Conservation (phyloP, 37 sponge, comb jelly and placozoan genomes). For the Beroe forskalii region DNA sequence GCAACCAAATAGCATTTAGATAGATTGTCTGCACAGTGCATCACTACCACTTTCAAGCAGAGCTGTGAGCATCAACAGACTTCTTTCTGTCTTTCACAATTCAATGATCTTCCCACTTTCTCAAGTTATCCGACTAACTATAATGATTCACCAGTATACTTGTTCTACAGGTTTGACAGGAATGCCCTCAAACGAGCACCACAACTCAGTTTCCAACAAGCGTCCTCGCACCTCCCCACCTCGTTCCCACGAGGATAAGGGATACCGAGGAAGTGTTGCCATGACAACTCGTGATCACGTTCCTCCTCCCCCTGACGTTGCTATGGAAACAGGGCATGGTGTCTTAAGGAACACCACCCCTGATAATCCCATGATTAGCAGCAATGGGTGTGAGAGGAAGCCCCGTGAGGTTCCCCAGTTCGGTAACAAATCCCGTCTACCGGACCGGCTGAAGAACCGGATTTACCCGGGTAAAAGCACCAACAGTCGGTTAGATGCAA, state of each 20-base stretch:
- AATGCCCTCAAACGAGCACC: neutral
- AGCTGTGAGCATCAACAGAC: too few relatives aligned
- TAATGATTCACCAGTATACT: too few relatives aligned
- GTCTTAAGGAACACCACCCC: too few relatives aligned
- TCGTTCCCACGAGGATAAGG: neutral
- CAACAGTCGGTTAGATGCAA: neutral
- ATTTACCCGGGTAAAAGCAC: neutral
- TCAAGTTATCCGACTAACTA: too few relatives aligned
- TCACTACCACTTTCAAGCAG: too few relatives aligned
- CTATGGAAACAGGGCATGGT: neutral
- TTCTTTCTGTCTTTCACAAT: too few relatives aligned
- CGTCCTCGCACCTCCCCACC: constrained; percentile 12
- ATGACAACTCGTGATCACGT: neutral
- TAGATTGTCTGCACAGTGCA: too few relatives aligned
- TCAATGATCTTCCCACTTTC: too few relatives aligned
- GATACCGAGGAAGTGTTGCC: neutral
- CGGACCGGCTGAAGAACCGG: constrained; percentile 42
- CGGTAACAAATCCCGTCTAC: neutral
- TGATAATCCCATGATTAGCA: neutral
- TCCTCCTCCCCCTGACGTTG: neutral
- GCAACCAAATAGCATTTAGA: too few relatives aligned
- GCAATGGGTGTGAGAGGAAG: neutral
- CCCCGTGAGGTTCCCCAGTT: neutral
- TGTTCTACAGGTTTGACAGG: too few relatives aligned
- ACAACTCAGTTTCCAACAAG: constrained; percentile 2